A percentile compares a stretch with the other conserved stretches of the same genome.
Evolutionary conservation across 1,140 invertebrate genomes (phyloP).

Genomic region (Drosophila cardini): DNA sequence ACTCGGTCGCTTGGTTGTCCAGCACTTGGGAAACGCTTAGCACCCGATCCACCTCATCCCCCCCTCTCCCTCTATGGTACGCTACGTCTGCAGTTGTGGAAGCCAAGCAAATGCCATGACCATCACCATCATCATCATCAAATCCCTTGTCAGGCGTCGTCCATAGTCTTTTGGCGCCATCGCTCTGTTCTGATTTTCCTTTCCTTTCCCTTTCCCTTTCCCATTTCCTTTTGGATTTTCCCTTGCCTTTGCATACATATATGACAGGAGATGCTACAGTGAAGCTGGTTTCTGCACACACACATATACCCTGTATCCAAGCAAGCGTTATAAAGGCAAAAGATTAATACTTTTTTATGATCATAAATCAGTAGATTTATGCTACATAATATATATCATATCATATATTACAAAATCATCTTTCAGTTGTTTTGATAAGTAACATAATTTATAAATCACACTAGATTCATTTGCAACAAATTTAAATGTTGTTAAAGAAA

Average conservation of each 20-base stretch:
- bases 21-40: conserved; percentile 46
- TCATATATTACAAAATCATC: neutral
- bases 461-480: too few relatives aligned
- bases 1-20: conserved; percentile 30
- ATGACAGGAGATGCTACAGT: conserved; percentile 16
- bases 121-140: conserved; percentile 47
- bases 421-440: neutral
- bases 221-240: neutral
- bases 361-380: neutral
- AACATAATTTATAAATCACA: too few relatives aligned
- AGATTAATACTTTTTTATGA: neutral
- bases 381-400: neutral
- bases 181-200: conserved; percentile 30
- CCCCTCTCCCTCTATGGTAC: neutral
- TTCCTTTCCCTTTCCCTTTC: conserved; percentile 23
- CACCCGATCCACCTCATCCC: neutral
- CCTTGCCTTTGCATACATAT: conserved; percentile 39
- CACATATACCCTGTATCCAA: conserved; percentile 23
- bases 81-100: conserved; percentile 8
- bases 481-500: too few relatives aligned
- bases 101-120: conserved; percentile 43
- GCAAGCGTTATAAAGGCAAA: neutral
- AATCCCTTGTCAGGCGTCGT: conserved; percentile 33
- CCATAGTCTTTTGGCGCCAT: conserved; percentile 30
- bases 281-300: neutral